Conservation (phyloP, 2,797 vertebrate species). For the Onychomys torridus region DNA sequence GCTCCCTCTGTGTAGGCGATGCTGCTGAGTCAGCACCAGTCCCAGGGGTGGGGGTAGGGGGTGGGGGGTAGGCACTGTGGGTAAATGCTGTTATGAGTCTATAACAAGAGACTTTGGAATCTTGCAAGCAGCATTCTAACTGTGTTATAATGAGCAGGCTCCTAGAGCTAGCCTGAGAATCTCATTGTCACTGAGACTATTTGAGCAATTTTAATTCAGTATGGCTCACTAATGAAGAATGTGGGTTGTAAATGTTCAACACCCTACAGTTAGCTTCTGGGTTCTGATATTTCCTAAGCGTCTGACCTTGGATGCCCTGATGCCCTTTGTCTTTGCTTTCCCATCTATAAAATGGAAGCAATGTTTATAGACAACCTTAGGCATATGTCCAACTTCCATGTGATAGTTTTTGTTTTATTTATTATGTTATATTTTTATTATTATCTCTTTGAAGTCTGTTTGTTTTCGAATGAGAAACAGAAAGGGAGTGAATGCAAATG, state of each 20-base stretch:
- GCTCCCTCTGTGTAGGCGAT: slow-evolving; percentile 56
- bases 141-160: not conserved
- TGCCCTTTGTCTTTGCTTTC: not conserved
- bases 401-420: not conserved
- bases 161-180: not conserved
- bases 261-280: not conserved
- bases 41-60: not conserved
- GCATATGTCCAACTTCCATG: no score
- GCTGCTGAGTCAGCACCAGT: not conserved
- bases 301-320: not conserved
- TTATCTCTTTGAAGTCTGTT: no score
- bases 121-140: not conserved
- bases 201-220: not conserved
- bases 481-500: not conserved
- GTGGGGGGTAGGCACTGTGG: no score
- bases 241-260: not conserved
- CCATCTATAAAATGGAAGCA: not conserved
- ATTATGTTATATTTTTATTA: not conserved
- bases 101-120: not conserved
- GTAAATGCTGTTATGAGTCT: not conserved
- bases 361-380: not conserved
- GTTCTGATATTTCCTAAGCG: not conserved
- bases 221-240: not conserved
- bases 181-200: not conserved
- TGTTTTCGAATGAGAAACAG: not conserved